Conservation (phyloP, 2,113 vertebrate genomes). For the Gasterosteus nipponicus region DNA sequence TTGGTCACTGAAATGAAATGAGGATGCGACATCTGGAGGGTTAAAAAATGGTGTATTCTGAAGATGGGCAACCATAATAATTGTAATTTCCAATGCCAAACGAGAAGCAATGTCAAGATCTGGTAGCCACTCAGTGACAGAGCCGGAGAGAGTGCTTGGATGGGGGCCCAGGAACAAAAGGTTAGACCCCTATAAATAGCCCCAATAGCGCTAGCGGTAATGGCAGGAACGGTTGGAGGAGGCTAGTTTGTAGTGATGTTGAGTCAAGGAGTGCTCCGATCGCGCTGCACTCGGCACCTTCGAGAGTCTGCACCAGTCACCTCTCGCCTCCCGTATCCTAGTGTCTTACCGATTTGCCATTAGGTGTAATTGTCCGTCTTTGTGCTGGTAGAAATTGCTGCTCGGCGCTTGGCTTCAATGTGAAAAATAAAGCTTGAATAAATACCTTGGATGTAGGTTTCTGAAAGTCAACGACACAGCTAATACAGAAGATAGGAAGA, state of each 20-base stretch:
- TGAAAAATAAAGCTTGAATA: conserved; percentile 8
- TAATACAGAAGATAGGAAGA: neutral
- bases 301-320: conserved; percentile 43
- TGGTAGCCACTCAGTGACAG: conserved; percentile 56
- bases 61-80: conserved; percentile 71
- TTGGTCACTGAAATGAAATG: conserved; percentile 62
- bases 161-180: conserved; percentile 64
- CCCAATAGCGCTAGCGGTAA: conserved; percentile 41
- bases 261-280: conserved; percentile 31
- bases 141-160: conserved; percentile 66
- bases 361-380: conserved; percentile 50
- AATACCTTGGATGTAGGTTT: conserved; percentile 15
- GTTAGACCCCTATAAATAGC: conserved; percentile 74
- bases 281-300: conserved; percentile 15
- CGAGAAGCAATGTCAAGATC: conserved; percentile 54
- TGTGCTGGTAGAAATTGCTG: conserved; percentile 31
- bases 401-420: conserved; percentile 21
- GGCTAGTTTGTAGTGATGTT: conserved; percentile 43
- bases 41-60: conserved; percentile 66
- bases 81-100: conserved; percentile 59
- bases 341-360: conserved; percentile 22
- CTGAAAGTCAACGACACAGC: neutral
- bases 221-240: conserved; percentile 42
- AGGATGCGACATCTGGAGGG: conserved; percentile 52
- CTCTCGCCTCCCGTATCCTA: conserved; percentile 23